These are phyloP conservation scores for Homarus gammarus DNA, from an alignment of 2,888 invertebrate species.

Conservation along the genomic window DNA sequence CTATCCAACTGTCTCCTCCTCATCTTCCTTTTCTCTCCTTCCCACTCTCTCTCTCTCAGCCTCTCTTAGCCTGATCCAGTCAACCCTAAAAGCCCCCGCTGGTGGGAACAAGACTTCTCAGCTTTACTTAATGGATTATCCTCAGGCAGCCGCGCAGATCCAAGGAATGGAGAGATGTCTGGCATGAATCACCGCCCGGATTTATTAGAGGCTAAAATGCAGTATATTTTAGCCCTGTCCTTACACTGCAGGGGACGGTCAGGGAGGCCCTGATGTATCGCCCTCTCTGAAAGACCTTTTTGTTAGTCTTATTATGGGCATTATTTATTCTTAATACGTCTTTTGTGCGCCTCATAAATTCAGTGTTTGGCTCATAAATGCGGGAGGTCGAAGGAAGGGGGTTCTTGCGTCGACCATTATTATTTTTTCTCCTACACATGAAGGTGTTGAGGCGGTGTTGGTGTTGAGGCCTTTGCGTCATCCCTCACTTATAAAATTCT, in stretches of 20 bases:
- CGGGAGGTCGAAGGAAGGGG: background rate
- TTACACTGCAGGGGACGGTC: background rate
- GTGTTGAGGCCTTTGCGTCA: no score
- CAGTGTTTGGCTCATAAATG: background rate
- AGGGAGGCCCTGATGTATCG: constrained; percentile 14
- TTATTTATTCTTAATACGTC: constrained; percentile 30
- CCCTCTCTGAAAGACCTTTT: background rate
- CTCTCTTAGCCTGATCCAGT: no score
- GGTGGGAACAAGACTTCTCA: background rate
- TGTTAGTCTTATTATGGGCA: constrained; percentile 14
- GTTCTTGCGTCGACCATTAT: no score
- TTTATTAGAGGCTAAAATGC: constrained; percentile 44
- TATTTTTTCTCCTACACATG: no score
- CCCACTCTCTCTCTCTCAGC: no score
- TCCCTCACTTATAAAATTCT: no score
- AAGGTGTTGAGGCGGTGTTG: no score
- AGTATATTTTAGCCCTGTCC: constrained; percentile 40
- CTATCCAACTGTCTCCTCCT: no score
- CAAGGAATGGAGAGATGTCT: constrained; percentile 14
- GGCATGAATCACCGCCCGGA: constrained; percentile 30
- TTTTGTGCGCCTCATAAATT: constrained; percentile 12
- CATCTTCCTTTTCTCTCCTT: no score
- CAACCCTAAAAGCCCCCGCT: no score
- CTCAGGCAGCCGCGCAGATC: background rate
- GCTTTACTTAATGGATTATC: constrained; percentile 25